Evolutionary conservation across 2,797 vertebrate species (phyloP), one percentile per base, ranked within the genome.

Genomic region (Rousettus madagascariensis): DNA sequence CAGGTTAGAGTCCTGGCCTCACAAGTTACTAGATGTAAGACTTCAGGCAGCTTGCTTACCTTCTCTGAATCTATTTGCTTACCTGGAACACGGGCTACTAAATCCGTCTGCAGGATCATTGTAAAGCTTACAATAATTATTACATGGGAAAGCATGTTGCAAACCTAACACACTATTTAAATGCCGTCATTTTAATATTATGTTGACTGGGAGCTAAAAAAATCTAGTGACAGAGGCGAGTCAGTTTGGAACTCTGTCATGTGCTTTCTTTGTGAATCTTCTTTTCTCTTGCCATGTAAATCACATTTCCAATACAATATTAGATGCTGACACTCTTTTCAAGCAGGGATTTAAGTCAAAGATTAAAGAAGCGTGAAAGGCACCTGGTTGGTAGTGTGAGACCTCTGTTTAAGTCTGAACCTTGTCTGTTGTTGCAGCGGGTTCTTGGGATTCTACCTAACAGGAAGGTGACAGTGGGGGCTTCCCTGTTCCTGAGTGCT

Each of bases 121-220:
- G 46, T 10, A 10, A 61, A 49, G 24, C 41, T 78, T 75, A 7
- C 9, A 30, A 28, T 55, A 66, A 69, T 41, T 5, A 26, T 55
- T 46, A 71, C 33, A 13, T 10, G 30, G 59, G 33, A 80, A 66
- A 75, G 36, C 36, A 8, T 69, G 46, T 55, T 33, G 22, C 49
- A 78, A 87, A 77, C 11, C 22, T 53, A 83, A 72, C 3, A 4
- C 4, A 33, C 22, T 38, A 19, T 55, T 79, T 79, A 86, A 71
- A 77, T 82, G 33, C 5, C 2, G 20, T 61, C 19, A 43, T 49
- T 57, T 66, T 33, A 6, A 36, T 38, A 43, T 72, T 15, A 28
- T 59, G 86, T 86, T 95, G 74, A 86, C 38, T 63, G 20, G 33
- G 53, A 75, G 53, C 72, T 88, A 65, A 82, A 89, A 63, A 63